Conservation (phyloP, 2,797 vertebrate species). For the Pseudochaenichthys georgianus region DNA sequence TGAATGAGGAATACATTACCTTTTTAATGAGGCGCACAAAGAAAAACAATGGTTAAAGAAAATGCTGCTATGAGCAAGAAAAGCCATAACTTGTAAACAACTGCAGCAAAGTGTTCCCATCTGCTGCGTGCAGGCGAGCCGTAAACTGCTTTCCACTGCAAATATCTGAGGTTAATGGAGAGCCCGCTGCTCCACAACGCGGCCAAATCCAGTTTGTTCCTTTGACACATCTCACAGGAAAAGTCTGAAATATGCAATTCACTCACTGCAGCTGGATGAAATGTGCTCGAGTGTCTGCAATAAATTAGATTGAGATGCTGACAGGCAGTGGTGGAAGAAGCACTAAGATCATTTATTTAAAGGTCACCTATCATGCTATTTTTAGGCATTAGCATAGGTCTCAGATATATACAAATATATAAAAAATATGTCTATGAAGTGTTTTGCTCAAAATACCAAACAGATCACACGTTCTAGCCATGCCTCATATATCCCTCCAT, state of each 20-base stretch:
- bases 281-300: slow-evolving; percentile 7
- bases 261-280: slow-evolving; percentile 15
- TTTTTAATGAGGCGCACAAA: slow-evolving; percentile 66
- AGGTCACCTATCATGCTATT: no score
- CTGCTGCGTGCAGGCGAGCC: slow-evolving; percentile 73
- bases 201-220: slow-evolving; percentile 64
- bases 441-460: no score
- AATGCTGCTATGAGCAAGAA: slow-evolving; percentile 71
- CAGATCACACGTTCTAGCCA: no score
- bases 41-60: slow-evolving; percentile 54
- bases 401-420: no score
- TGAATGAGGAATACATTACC: slow-evolving; percentile 59
- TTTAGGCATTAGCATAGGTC: no score
- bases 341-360: no score
- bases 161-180: slow-evolving; percentile 78
- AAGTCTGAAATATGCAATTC: slow-evolving; percentile 48
- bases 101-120: slow-evolving; percentile 81
- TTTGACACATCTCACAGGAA: slow-evolving; percentile 54
- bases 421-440: no score
- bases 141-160: slow-evolving; percentile 74
- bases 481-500: no score
- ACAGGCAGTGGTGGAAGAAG: neutral
- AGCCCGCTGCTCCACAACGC: slow-evolving; percentile 63
- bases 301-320: slow-evolving; percentile 35
- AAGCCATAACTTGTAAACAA: slow-evolving; percentile 77